Percentiles rank a stretch among this genome's conserved stretches.
phyloP scores from a whole-genome alignment of 2,113 vertebrate species.

The Puntigrus tetrazona region DNA sequence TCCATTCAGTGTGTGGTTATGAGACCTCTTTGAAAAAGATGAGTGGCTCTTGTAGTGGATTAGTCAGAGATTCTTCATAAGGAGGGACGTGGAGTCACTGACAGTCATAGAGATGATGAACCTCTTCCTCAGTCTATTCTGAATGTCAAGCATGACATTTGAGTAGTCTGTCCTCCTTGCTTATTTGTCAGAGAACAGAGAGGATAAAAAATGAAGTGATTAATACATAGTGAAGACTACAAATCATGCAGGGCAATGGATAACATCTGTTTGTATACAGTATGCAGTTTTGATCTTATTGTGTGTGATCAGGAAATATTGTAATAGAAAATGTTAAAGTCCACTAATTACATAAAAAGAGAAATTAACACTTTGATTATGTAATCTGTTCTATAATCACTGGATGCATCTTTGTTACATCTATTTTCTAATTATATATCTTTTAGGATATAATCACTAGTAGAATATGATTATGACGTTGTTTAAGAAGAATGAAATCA shows the following conservation, averaged over 20 bases:
- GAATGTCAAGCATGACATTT: slow-evolving; percentile 36
- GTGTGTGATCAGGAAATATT: not conserved
- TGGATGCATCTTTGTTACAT: no score
- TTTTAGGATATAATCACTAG: no score
- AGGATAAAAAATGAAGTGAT: slow-evolving; percentile 8
- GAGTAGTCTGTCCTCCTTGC: not conserved
- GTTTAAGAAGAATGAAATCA: no score
- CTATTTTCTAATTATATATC: no score
- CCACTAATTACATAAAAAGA: no score
- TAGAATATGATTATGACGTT: no score
- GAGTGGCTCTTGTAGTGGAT: slow-evolving; percentile 34
- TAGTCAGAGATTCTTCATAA: slow-evolving; percentile 45
- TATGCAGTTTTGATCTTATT: not conserved
- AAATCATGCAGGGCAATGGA: not conserved
- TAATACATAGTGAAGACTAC: not conserved
- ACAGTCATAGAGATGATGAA: slow-evolving; percentile 37
- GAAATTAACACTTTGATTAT: no score
- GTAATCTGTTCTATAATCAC: no score
- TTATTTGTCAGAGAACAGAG: not conserved
- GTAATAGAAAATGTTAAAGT: no score
- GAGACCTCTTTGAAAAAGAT: not conserved
- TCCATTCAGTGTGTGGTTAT: not conserved
- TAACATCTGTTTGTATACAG: not conserved
- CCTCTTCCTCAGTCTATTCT: slow-evolving; percentile 6
- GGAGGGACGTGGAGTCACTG: slow-evolving; percentile 25